A percentile compares a stretch with the other conserved stretches of the same genome.
Evolutionary conservation across 2,888 invertebrate genomes (phyloP).

Genomic region (Hydropsyche betteni): DNA sequence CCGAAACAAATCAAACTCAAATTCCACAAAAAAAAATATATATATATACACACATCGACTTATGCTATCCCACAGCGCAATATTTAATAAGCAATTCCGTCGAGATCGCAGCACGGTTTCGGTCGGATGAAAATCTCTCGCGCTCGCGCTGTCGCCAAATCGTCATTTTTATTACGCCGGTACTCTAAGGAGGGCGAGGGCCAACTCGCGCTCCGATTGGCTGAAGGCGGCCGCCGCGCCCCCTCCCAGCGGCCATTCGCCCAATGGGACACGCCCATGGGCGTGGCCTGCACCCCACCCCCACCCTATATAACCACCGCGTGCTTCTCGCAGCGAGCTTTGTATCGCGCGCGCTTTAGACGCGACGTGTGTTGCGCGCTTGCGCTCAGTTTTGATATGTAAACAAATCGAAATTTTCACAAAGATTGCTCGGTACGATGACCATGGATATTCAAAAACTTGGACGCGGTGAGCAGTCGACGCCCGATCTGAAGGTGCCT

Average conservation of each 20-base stretch:
- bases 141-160: constrained; percentile 18
- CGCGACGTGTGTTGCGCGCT: constrained; percentile 44
- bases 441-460: constrained; percentile 75
- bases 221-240: constrained; percentile 47
- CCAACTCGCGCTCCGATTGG: constrained; percentile 3
- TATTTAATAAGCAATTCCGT: too few relatives aligned
- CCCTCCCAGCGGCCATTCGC: constrained; percentile 56
- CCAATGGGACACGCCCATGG: constrained; percentile 61
- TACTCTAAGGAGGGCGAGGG: background rate
- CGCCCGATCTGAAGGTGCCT: constrained; percentile 63
- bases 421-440: constrained; percentile 58
- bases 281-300: constrained; percentile 68
- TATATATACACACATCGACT: too few relatives aligned
- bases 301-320: constrained; percentile 67
- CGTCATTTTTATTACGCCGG: constrained; percentile 38
- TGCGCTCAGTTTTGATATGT: constrained; percentile 11
- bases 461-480: constrained; percentile 63
- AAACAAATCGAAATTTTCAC: constrained; percentile 3
- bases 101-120: too few relatives aligned
- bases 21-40: too few relatives aligned
- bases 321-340: constrained; percentile 56
- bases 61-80: too few relatives aligned
- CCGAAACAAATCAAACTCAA: too few relatives aligned
- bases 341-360: constrained; percentile 54
- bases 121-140: background rate